Conservation (phyloP, 2,888 invertebrate species). For the Druceiella hillmani region DNA sequence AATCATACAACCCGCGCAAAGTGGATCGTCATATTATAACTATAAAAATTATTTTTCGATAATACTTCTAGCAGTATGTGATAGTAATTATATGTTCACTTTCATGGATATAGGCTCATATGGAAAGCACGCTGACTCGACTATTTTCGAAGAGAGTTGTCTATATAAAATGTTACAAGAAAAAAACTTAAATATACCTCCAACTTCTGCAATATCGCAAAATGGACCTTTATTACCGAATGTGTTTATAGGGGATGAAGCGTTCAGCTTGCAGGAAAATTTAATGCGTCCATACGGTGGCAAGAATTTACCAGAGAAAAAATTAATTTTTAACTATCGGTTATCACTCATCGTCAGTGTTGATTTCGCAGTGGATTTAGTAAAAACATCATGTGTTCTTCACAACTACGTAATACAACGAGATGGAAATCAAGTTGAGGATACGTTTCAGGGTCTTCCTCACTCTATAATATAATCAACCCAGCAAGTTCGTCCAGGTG, state of each 20-base stretch:
- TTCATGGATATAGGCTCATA: conserved; percentile 21
- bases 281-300: conserved; percentile 20
- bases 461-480: conserved; percentile 18
- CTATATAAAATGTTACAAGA: conserved; percentile 17
- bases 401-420: conserved; percentile 23
- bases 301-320: conserved; percentile 15
- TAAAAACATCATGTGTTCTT: conserved; percentile 22
- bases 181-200: conserved; percentile 19
- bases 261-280: conserved; percentile 19
- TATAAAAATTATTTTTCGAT: conserved; percentile 15
- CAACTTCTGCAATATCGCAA: conserved; percentile 14
- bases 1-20: conserved; percentile 18
- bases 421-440: conserved; percentile 20
- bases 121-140: conserved; percentile 18
- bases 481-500: conserved; percentile 23
- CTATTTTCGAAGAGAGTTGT: conserved; percentile 20
- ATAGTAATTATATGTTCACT: conserved; percentile 15
- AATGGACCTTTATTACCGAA: conserved; percentile 16
- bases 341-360: conserved; percentile 15
- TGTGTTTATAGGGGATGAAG: conserved; percentile 21
- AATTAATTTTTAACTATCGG: conserved; percentile 4
- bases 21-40: conserved; percentile 18
- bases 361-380: conserved; percentile 19
- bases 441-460: conserved; percentile 21
- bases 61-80: conserved; percentile 15